phyloP scores from a whole-genome alignment of 2,797 vertebrate species.

The Moxostoma hubbsi region DNA sequence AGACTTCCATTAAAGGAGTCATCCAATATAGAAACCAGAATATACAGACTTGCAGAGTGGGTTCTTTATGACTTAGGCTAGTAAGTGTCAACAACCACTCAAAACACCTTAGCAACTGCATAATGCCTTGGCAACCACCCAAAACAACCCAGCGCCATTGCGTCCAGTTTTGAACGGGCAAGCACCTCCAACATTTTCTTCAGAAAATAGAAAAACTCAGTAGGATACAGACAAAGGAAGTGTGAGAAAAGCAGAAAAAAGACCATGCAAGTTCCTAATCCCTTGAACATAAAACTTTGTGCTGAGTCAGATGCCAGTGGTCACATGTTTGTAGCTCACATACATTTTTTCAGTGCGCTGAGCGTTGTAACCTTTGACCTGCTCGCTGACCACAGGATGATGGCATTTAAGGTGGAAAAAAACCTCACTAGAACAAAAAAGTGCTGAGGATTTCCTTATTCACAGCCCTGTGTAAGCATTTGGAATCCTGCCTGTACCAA shows the following conservation, averaged over 20 bases:
- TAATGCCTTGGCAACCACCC: background rate
- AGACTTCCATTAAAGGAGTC: too few species aligned
- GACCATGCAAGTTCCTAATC: constrained; percentile 10
- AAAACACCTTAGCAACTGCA: background rate
- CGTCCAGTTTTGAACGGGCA: background rate
- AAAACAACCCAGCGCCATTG: background rate
- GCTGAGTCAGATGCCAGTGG: constrained; percentile 63
- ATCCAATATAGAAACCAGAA: too few species aligned
- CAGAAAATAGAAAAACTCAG: background rate
- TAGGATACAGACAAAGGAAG: background rate
- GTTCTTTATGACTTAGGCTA: too few species aligned
- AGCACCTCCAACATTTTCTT: background rate
- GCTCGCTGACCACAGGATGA: constrained; percentile 62
- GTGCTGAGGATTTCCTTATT: constrained; percentile 68
- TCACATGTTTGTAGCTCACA: constrained; percentile 73
- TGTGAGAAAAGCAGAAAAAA: background rate
- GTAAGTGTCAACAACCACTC: background rate
- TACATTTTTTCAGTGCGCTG: constrained; percentile 57
- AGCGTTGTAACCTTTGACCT: constrained; percentile 71
- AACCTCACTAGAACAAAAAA: constrained; percentile 45
- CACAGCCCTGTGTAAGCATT: constrained; percentile 54
- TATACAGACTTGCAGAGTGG: too few species aligned
- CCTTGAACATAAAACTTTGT: background rate
- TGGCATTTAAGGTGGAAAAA: constrained; percentile 17
- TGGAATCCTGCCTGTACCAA: constrained; percentile 62